phyloP scores from a whole-genome alignment of 2,113 vertebrate genomes.

The Antechinus stuartii region DNA sequence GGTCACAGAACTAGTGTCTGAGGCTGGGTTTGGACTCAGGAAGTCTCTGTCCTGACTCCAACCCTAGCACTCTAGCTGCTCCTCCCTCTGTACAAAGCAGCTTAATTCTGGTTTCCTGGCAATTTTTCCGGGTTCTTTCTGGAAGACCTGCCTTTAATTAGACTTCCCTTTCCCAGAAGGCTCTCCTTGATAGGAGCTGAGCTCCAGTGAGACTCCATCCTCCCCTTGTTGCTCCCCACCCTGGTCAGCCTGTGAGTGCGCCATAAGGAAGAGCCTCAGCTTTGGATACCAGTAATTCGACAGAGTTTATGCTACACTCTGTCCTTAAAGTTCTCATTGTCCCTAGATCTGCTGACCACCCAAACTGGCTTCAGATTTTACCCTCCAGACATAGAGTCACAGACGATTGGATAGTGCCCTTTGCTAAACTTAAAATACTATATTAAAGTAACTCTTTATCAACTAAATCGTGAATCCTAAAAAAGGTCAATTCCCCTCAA shows the following conservation, averaged over 20 bases:
- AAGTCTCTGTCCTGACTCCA: too few species aligned
- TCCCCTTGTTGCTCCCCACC: neutral
- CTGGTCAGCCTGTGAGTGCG: neutral
- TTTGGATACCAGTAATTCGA: neutral
- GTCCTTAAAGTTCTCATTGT: neutral
- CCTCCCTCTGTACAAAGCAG: neutral
- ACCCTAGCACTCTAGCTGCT: neutral
- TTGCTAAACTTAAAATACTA: neutral
- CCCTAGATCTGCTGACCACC: neutral
- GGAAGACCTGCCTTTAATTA: neutral
- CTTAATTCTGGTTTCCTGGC: neutral
- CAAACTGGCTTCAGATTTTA: neutral
- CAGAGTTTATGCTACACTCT: neutral
- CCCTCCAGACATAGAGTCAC: neutral
- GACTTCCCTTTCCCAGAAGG: neutral
- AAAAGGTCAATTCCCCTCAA: neutral
- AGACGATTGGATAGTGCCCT: neutral
- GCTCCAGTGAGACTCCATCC: neutral
- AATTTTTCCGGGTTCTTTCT: neutral
- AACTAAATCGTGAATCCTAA: neutral
- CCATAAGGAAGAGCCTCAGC: neutral
- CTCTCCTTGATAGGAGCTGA: neutral
- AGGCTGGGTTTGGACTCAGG: too few species aligned
- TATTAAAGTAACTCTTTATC: neutral
- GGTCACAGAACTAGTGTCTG: too few species aligned